These are phyloP conservation scores for Chydorus sphaericus DNA, from an alignment of 2,888 invertebrate genomes.

Conservation along the genomic window DNA sequence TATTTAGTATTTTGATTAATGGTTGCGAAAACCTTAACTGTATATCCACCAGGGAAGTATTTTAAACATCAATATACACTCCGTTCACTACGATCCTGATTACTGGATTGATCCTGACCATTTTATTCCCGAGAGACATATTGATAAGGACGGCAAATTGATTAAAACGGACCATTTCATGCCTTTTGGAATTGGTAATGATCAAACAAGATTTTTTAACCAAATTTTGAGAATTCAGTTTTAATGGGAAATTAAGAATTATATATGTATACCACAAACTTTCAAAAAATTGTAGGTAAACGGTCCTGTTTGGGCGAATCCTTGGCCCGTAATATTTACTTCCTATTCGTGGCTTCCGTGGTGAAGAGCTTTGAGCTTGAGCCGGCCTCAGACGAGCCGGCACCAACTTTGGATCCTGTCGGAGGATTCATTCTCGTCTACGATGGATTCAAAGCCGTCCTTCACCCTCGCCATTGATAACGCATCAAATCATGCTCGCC, in stretches of 20 bases:
- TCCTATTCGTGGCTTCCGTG: constrained; percentile 17
- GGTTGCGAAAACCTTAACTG: too few relatives aligned
- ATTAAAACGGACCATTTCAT: constrained; percentile 41
- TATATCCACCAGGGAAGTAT: constrained; percentile 34
- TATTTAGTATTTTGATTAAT: neutral
- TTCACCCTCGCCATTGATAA: too few relatives aligned
- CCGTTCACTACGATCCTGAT: constrained; percentile 40
- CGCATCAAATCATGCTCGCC: too few relatives aligned
- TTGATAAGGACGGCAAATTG: constrained; percentile 36
- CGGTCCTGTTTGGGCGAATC: constrained; percentile 20
- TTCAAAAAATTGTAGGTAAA: constrained; percentile 16
- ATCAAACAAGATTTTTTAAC: neutral
- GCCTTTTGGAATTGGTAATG: constrained; percentile 49
- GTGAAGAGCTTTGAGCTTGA: constrained; percentile 16
- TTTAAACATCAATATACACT: constrained; percentile 37
- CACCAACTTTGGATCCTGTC: neutral
- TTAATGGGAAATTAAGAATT: too few relatives aligned
- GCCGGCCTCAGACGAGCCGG: neutral
- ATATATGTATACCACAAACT: neutral
- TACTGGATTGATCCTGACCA: constrained; percentile 44
- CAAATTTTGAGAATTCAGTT: too few relatives aligned
- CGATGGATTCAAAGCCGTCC: neutral
- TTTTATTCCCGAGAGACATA: constrained; percentile 48
- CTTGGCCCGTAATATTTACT: constrained; percentile 18
- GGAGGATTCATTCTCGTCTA: neutral